A percentile compares a stretch with the other conserved stretches of the same genome.
Conservation (phyloP, 2,113 vertebrate genomes). For the Indri indri region DNA sequence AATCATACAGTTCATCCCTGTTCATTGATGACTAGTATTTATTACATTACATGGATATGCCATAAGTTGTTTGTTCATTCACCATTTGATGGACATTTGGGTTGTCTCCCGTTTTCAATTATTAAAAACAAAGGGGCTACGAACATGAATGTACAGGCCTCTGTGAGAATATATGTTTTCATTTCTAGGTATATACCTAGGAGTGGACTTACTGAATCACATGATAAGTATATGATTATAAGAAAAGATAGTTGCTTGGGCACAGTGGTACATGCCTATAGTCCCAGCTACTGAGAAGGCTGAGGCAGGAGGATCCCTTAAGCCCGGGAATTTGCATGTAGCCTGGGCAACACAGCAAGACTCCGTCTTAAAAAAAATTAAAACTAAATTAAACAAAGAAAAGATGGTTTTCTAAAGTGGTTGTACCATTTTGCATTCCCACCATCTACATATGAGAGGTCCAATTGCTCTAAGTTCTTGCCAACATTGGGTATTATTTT, state of each 20-base stretch:
- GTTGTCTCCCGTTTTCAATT: neutral
- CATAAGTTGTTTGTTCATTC: neutral
- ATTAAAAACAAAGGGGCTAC: conserved; percentile 7
- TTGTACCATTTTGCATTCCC: neutral
- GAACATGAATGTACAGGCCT: neutral
- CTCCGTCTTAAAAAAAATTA: too few species aligned
- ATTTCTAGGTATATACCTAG: neutral
- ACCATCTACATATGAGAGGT: neutral
- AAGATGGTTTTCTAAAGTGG: neutral
- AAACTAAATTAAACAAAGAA: neutral
- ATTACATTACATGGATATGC: neutral
- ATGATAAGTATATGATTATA: neutral
- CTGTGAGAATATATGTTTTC: neutral
- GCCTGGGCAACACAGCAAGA: too few species aligned
- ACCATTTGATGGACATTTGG: neutral
- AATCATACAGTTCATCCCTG: neutral
- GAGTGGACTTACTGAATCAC: neutral
- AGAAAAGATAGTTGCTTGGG: neutral
- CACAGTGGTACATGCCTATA: too few species aligned
- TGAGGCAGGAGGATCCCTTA: too few species aligned
- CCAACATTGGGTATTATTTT: neutral
- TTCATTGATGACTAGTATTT: neutral
- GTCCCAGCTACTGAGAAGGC: too few species aligned
- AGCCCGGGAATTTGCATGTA: too few species aligned
- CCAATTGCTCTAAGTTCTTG: neutral